A percentile compares a stretch with the other conserved stretches of the same genome.
Evolutionary conservation across 1,140 invertebrate genomes (phyloP).

Genomic region (Drosophila tropicalis): DNA sequence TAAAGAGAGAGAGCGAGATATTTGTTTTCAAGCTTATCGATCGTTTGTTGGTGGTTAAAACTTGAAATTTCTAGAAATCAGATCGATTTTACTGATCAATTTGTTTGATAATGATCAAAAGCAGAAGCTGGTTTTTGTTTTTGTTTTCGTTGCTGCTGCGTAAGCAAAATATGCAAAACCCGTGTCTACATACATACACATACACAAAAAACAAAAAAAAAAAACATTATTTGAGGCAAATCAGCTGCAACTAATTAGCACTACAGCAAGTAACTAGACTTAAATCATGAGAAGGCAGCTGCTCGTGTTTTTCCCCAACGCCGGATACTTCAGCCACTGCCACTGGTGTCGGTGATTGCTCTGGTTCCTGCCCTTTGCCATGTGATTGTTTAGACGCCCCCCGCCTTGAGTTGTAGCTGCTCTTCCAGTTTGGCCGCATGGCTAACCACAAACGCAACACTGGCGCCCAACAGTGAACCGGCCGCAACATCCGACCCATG

Average conservation of each 20-base stretch:
- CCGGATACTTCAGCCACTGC: not conserved
- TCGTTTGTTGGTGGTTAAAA: not conserved
- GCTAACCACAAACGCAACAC: conserved; percentile 85
- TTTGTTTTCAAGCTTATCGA: not conserved
- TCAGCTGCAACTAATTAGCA: conserved; percentile 55
- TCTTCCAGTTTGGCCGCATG: conserved; percentile 70
- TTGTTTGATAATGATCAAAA: not conserved
- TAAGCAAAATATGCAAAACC: not conserved
- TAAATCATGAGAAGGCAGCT: conserved; percentile 62
- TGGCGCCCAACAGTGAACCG: conserved; percentile 85
- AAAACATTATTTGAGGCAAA: not conserved
- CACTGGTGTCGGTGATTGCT: no score
- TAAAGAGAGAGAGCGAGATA: not conserved
- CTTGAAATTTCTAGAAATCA: not conserved
- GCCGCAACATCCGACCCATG: conserved; percentile 90
- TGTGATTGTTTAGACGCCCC: not conserved
- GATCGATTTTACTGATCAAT: not conserved
- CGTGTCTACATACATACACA: no score
- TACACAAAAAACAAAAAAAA: no score
- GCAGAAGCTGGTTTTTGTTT: not conserved
- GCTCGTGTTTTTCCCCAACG: conserved; percentile 8
- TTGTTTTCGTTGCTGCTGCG: no score
- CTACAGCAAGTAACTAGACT: conserved; percentile 53
- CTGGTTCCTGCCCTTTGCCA: conserved; percentile 14
- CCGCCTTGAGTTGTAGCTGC: not conserved